A percentile compares a stretch with the other conserved stretches of the same genome.
Evolutionary conservation across 2,113 vertebrate genomes (phyloP).

Genomic region (Atractosteus spatula): DNA sequence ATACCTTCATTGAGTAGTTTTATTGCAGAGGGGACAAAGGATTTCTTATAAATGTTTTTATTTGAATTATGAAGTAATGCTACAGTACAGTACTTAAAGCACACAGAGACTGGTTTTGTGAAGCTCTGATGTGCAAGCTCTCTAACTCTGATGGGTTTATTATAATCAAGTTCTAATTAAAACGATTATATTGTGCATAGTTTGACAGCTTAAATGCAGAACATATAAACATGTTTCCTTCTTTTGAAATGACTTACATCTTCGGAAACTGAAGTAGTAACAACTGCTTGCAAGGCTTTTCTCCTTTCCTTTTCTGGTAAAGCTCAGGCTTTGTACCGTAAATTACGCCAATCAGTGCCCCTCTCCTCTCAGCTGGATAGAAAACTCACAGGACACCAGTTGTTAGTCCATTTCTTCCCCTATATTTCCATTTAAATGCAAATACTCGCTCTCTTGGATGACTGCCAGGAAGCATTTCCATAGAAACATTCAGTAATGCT

Average conservation of each 20-base stretch:
- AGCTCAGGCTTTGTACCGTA: slow-evolving; percentile 30
- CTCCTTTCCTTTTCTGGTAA: slow-evolving; percentile 28
- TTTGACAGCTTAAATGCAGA: too few species aligned
- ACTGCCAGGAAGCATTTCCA: slow-evolving; percentile 41
- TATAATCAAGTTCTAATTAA: too few species aligned
- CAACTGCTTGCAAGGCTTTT: slow-evolving; percentile 10
- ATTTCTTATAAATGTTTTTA: too few species aligned
- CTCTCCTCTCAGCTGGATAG: slow-evolving; percentile 2
- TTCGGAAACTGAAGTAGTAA: slow-evolving; percentile 11
- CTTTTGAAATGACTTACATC: neutral
- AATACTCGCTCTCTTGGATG: slow-evolving; percentile 38
- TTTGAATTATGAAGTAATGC: too few species aligned
- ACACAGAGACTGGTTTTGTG: too few species aligned
- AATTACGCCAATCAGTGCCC: slow-evolving; percentile 32
- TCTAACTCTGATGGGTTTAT: too few species aligned
- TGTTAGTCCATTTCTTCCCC: slow-evolving; percentile 3
- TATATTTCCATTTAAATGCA: slow-evolving; percentile 43
- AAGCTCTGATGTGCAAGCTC: too few species aligned
- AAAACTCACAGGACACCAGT: neutral
- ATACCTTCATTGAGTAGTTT: too few species aligned
- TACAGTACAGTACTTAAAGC: too few species aligned
- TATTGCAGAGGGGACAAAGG: too few species aligned
- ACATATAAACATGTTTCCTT: neutral
- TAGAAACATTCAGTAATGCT: slow-evolving; percentile 34
- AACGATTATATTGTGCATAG: too few species aligned